A percentile compares a stretch with the other conserved stretches of the same genome.
Evolutionary conservation across 2,797 vertebrate genomes (phyloP).

Genomic region (Heteromormyrus szaboi): DNA sequence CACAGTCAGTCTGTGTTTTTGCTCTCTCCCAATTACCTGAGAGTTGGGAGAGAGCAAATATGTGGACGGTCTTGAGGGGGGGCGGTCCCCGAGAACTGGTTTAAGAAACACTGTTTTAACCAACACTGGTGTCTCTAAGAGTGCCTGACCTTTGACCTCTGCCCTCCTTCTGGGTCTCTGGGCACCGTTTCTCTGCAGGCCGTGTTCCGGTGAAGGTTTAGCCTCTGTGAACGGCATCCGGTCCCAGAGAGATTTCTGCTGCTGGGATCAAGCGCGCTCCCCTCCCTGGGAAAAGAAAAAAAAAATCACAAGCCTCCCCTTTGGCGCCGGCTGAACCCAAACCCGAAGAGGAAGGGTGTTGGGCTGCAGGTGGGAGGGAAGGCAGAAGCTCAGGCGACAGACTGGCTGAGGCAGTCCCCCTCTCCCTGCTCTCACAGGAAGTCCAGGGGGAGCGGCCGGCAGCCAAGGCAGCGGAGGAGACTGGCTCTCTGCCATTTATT

Average conservation of each 20-base stretch:
- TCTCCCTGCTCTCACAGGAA: background rate
- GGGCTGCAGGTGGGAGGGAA: conserved; percentile 4
- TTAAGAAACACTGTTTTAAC: background rate
- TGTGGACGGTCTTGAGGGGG: background rate
- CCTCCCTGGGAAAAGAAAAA: background rate
- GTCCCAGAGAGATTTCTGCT: background rate
- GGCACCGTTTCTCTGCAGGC: background rate
- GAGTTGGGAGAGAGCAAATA: background rate
- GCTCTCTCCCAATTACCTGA: background rate
- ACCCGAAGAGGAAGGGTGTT: conserved; percentile 1
- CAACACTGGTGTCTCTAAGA: background rate
- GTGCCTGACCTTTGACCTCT: background rate
- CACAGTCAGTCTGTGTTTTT: background rate
- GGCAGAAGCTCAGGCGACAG: background rate
- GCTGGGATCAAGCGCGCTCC: background rate
- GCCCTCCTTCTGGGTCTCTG: background rate
- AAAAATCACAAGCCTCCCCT: background rate
- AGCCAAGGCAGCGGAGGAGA: background rate
- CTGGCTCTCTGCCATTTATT: background rate
- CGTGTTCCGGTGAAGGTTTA: background rate
- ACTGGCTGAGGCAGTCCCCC: background rate
- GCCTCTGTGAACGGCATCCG: background rate
- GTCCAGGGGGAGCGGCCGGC: background rate
- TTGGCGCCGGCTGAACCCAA: background rate
- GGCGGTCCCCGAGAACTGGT: background rate